Evolutionary conservation across 2,888 invertebrate species (phyloP).

Genomic region (Conistra vaccinii): DNA sequence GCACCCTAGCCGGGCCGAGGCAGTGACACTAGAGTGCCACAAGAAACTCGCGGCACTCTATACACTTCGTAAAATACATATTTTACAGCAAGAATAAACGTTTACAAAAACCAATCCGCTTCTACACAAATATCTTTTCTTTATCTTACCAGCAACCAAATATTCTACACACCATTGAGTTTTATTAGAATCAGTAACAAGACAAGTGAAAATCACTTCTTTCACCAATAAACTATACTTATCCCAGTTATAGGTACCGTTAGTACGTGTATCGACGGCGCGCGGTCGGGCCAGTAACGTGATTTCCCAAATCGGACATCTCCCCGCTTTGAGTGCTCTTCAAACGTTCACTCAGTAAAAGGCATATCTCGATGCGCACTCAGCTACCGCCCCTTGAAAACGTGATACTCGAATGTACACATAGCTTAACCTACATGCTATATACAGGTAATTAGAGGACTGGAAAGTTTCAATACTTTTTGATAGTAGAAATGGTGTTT

Average conservation of each 20-base stretch:
- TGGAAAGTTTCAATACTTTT: constrained; percentile 13
- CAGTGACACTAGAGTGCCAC: no score
- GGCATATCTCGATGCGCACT: constrained; percentile 78
- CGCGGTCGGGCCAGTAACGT: constrained; percentile 77
- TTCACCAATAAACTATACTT: constrained; percentile 34
- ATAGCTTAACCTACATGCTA: constrained; percentile 28
- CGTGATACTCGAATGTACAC: constrained; percentile 69
- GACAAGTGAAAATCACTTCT: constrained; percentile 10
- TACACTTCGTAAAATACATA: no score
- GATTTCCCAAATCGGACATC: constrained; percentile 88
- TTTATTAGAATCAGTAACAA: constrained; percentile 7
- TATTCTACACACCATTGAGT: neutral
- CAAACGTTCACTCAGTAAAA: constrained; percentile 79
- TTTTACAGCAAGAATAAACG: neutral
- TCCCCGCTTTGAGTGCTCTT: constrained; percentile 85
- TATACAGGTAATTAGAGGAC: constrained; percentile 48
- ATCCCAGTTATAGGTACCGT: constrained; percentile 28
- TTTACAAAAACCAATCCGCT: neutral
- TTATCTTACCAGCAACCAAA: neutral
- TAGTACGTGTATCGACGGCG: constrained; percentile 62
- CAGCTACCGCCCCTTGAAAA: constrained; percentile 75
- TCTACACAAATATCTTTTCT: neutral
- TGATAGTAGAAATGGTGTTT: neutral
- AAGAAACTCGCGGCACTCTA: no score
- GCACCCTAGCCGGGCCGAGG: no score